A percentile compares a stretch with the other conserved stretches of the same genome.
Conservation (phyloP, 2,888 invertebrate genomes). For the Biston betularia region DNA sequence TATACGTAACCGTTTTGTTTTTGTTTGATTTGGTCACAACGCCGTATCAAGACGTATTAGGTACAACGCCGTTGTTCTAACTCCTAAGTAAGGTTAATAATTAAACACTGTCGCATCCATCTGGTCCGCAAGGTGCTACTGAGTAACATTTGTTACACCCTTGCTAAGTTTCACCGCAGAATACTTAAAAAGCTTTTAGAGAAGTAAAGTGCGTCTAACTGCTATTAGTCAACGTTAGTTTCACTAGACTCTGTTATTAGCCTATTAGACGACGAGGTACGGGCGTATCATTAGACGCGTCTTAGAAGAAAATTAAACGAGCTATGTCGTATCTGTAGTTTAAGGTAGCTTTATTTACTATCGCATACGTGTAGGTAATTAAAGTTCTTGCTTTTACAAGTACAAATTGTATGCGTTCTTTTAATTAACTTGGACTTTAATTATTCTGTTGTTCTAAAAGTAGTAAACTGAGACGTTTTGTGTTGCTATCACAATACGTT, state of each 20-base stretch:
- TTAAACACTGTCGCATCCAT: conserved; percentile 32
- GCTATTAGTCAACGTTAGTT: conserved; percentile 47
- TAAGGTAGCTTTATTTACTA: conserved; percentile 23
- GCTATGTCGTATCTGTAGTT: conserved; percentile 20
- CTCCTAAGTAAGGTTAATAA: conserved; percentile 29
- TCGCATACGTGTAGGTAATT: conserved; percentile 19
- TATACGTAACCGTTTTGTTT: too few relatives aligned
- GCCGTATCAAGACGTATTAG: not conserved
- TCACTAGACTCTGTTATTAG: conserved; percentile 42
- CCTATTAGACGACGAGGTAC: conserved; percentile 37
- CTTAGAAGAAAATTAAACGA: conserved; percentile 40
- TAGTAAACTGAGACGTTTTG: too few relatives aligned
- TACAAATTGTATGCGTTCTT: not conserved
- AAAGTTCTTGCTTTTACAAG: conserved; percentile 3
- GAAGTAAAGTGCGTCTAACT: conserved; percentile 46
- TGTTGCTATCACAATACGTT: too few relatives aligned
- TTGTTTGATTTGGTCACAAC: not conserved
- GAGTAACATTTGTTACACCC: conserved; percentile 43
- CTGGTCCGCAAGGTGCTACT: conserved; percentile 31
- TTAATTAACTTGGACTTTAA: not conserved
- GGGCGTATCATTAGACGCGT: conserved; percentile 35
- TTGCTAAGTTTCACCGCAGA: conserved; percentile 40
- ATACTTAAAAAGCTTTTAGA: conserved; percentile 48
- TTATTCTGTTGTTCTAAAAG: too few relatives aligned
- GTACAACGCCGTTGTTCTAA: not conserved